These are phyloP conservation scores for Morbakka virulenta DNA, from an alignment of 30 jellyfish, hydroid and myxozoan species.

Conservation along the genomic window DNA sequence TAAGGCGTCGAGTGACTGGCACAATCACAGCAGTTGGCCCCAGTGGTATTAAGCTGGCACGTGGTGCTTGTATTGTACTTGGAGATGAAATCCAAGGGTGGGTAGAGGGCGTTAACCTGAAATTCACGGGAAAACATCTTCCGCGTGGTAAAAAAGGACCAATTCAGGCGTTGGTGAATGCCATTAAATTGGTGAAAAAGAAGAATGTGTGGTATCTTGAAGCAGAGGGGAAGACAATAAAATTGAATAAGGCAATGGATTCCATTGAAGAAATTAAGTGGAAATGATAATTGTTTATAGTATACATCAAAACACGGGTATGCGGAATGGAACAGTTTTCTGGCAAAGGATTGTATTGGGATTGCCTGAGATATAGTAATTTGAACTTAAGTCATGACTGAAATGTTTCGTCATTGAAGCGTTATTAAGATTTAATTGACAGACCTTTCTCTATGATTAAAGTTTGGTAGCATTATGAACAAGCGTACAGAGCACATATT, in stretches of 20 bases:
- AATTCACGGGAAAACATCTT: conserved; percentile 39
- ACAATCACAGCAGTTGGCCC: conserved; percentile 63
- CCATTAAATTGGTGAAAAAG: conserved; percentile 41
- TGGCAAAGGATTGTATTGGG: no score
- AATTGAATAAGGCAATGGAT: conserved; percentile 60
- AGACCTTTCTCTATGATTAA: no score
- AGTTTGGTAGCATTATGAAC: no score
- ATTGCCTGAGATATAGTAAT: no score
- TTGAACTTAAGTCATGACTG: no score
- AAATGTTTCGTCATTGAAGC: no score
- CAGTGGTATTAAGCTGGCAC: conserved; percentile 72
- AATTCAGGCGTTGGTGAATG: conserved; percentile 35
- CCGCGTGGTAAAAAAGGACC: conserved; percentile 89
- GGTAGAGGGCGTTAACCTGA: background rate
- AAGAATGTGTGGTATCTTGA: conserved; percentile 57
- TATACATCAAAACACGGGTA: no score
- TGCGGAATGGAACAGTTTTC: no score
- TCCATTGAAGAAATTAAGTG: conserved; percentile 60
- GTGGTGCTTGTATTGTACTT: conserved; percentile 60
- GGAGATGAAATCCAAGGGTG: conserved; percentile 61
- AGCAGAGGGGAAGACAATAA: conserved; percentile 67
- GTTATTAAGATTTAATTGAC: no score
- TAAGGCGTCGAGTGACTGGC: conserved; percentile 65
- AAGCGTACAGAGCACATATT: no score
- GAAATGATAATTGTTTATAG: no score